phyloP scores from a whole-genome alignment of 2,888 invertebrate species.

The Cistogaster globosa region DNA sequence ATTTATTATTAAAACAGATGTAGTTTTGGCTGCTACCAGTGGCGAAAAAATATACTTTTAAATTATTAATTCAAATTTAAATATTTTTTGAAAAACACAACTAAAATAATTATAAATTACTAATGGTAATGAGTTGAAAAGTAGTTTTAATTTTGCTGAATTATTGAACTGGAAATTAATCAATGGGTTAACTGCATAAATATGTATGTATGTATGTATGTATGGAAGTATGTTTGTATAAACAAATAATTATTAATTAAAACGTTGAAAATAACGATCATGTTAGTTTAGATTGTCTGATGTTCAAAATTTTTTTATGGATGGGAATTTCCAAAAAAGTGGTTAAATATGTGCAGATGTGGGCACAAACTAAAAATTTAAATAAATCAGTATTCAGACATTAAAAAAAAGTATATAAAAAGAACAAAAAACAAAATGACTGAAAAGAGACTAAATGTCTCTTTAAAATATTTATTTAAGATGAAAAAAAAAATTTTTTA shows the following conservation, averaged over 20 bases:
- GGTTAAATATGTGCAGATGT: constrained; percentile 26
- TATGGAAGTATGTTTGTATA: too few relatives aligned
- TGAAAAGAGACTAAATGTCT: constrained; percentile 15
- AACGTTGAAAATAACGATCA: constrained; percentile 41
- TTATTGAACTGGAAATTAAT: background rate
- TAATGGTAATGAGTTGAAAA: too few relatives aligned
- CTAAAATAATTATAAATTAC: background rate
- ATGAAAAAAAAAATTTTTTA: too few relatives aligned
- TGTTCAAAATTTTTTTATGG: constrained; percentile 49
- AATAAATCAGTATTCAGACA: constrained; percentile 59
- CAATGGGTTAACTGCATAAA: constrained; percentile 36
- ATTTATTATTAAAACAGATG: too few relatives aligned
- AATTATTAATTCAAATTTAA: too few relatives aligned
- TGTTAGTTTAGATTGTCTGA: constrained; percentile 33
- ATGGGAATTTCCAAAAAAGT: constrained; percentile 66
- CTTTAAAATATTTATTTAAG: background rate
- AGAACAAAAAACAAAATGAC: constrained; percentile 4
- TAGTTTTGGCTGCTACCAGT: too few relatives aligned
- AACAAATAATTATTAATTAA: constrained; percentile 14
- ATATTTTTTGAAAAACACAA: background rate
- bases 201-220: too few relatives aligned
- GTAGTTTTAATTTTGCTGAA: too few relatives aligned
- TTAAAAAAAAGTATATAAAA: constrained; percentile 32
- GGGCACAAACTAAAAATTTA: constrained; percentile 26
- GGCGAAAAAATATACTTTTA: too few relatives aligned